Percentiles rank a stretch among this genome's conserved stretches.
phyloP scores from a whole-genome alignment of 2,113 vertebrate genomes.

The Micromys minutus region DNA sequence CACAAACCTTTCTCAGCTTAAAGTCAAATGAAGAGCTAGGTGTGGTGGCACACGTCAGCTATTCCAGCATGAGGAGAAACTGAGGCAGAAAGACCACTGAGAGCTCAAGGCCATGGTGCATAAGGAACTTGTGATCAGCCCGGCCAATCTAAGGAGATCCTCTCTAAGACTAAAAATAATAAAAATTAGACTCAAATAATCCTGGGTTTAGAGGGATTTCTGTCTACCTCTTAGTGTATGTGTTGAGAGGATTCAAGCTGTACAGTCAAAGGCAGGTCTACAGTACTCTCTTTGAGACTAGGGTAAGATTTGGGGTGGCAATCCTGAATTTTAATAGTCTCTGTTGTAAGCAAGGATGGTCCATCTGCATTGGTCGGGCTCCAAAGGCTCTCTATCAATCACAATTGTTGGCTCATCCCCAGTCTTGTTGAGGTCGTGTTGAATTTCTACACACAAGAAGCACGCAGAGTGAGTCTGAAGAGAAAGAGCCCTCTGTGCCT shows the following conservation, averaged over 20 bases:
- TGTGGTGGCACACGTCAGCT: no score
- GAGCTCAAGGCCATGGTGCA: not conserved
- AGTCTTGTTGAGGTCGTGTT: not conserved
- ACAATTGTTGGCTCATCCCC: not conserved
- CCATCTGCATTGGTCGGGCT: not conserved
- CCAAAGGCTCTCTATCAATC: not conserved
- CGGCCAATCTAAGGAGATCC: no score
- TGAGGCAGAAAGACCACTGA: not conserved
- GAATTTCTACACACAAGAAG: constrained; percentile 43
- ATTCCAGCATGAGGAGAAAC: no score
- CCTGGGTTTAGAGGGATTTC: not conserved
- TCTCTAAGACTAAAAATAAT: not conserved
- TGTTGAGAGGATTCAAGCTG: not conserved
- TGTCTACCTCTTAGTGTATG: not conserved
- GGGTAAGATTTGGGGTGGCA: not conserved
- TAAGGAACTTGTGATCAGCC: not conserved
- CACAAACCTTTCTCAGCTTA: not conserved
- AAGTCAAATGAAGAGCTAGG: not conserved
- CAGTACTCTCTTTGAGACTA: not conserved
- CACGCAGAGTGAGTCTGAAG: not conserved
- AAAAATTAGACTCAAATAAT: not conserved
- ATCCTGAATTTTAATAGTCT: not conserved
- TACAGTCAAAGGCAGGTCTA: not conserved
- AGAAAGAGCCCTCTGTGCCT: constrained; percentile 15
- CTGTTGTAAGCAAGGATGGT: not conserved